phyloP scores from a whole-genome alignment of 2,888 invertebrate species.

The Parnassius smintheus region DNA sequence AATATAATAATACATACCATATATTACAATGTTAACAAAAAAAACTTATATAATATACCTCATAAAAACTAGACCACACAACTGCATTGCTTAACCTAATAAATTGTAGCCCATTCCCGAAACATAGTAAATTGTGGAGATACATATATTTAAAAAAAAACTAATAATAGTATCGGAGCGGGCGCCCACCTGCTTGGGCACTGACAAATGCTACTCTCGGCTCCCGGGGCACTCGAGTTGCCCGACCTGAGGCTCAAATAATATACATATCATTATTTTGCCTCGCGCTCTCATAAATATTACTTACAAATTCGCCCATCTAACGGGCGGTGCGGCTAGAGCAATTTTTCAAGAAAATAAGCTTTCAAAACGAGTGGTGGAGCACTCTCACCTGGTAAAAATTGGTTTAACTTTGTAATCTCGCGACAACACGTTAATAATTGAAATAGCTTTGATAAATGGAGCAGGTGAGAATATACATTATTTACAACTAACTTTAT shows the following conservation, averaged over 20 bases:
- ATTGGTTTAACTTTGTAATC: conserved; percentile 41
- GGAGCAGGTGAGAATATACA: too few relatives aligned
- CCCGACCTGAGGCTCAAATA: conserved; percentile 59
- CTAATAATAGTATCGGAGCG: conserved; percentile 62
- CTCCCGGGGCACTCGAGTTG: conserved; percentile 49
- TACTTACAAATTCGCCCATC: conserved; percentile 67
- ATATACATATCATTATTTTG: conserved; percentile 76
- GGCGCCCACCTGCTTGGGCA: conserved; percentile 68
- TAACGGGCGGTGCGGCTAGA: conserved; percentile 45
- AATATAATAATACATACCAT: conserved; percentile 1
- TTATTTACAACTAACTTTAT: too few relatives aligned
- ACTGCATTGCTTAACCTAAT: conserved; percentile 6
- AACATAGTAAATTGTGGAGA: conserved; percentile 26
- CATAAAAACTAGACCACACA: background rate
- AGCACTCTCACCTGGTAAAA: conserved; percentile 43
- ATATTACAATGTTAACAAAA: background rate
- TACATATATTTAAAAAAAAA: conserved; percentile 56
- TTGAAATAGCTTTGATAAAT: too few relatives aligned
- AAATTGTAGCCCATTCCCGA: conserved; percentile 19
- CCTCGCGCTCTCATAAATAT: conserved; percentile 69
- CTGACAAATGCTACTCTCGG: conserved; percentile 69
- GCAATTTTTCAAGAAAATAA: conserved; percentile 65
- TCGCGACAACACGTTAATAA: conserved; percentile 7
- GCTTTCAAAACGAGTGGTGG: conserved; percentile 31
- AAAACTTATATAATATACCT: too few relatives aligned